These are phyloP conservation scores for Bombylius major DNA, from an alignment of 2,888 invertebrate species.

Conservation along the genomic window DNA sequence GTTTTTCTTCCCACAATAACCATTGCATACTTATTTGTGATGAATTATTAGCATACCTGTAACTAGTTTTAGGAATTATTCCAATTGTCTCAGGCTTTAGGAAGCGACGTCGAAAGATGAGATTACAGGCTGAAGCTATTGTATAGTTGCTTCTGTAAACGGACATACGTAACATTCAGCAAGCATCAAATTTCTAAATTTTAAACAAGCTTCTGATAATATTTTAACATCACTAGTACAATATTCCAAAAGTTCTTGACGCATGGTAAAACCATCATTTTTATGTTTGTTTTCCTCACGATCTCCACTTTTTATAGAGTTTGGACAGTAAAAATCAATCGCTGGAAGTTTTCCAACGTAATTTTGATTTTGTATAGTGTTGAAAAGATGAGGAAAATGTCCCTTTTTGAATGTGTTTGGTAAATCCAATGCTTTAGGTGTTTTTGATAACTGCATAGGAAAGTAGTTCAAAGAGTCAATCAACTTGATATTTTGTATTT, in stretches of 20 bases:
- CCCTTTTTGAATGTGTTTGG: constrained; percentile 13
- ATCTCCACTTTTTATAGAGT: neutral
- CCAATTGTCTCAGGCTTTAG: neutral
- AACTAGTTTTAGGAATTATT: neutral
- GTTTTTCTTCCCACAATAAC: neutral
- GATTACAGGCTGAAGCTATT: constrained; percentile 1
- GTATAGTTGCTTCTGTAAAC: neutral
- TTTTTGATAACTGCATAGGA: constrained; percentile 13
- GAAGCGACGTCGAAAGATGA: neutral
- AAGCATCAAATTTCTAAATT: constrained; percentile 2
- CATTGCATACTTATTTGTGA: neutral
- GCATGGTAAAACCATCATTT: neutral
- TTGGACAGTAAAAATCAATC: neutral
- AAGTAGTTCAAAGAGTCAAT: constrained; percentile 14
- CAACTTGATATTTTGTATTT: neutral
- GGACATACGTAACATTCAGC: constrained; percentile 1
- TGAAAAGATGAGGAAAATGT: constrained; percentile 18
- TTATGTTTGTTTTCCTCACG: neutral
- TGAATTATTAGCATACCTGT: neutral
- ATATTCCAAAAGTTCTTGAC: neutral
- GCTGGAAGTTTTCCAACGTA: constrained; percentile 2
- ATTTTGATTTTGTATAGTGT: constrained; percentile 7
- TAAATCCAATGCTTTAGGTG: constrained; percentile 15
- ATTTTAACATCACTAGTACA: constrained; percentile 4
- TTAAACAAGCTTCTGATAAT: constrained; percentile 3